Conservation (phyloP, 2,797 vertebrate species). For the Acanthurus leucopareius region DNA sequence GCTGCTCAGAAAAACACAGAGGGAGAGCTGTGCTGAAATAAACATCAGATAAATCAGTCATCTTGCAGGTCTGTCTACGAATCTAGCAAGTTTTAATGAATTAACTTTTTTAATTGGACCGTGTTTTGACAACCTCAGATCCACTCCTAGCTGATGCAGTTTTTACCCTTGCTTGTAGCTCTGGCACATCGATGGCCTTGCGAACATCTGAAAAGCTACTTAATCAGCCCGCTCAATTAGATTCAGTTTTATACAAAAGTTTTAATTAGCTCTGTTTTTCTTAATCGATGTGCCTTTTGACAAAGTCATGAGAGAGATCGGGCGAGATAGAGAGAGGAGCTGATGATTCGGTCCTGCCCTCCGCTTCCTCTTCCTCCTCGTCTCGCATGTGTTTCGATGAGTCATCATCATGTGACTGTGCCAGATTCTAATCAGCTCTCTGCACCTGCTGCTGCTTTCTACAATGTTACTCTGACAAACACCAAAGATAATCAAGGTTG, state of each 20-base stretch:
- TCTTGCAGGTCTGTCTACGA: conserved; percentile 67
- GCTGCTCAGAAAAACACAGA: conserved; percentile 23
- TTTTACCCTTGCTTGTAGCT: conserved; percentile 47
- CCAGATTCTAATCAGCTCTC: conserved; percentile 74
- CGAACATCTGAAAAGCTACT: conserved; percentile 66
- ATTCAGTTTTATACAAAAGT: conserved; percentile 71
- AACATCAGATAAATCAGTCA: conserved; percentile 76
- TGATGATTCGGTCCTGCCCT: conserved; percentile 63
- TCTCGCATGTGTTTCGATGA: conserved; percentile 64
- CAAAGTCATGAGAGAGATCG: conserved; percentile 72
- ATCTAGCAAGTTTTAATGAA: conserved; percentile 78
- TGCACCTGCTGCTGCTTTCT: conserved; percentile 72
- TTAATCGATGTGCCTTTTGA: conserved; percentile 74
- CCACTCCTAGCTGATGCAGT: conserved; percentile 44
- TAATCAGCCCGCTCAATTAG: conserved; percentile 73
- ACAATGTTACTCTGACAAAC: conserved; percentile 67
- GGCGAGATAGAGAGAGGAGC: conserved; percentile 52
- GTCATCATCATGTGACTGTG: conserved; percentile 73
- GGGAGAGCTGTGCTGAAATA: conserved; percentile 51
- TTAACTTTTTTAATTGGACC: conserved; percentile 79
- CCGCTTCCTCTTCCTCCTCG: conserved; percentile 63
- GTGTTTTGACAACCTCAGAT: conserved; percentile 74
- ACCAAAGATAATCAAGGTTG: conserved; percentile 70
- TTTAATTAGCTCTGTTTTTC: conserved; percentile 79
- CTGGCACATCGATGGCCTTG: conserved; percentile 47